Evolutionary conservation across 1,140 invertebrate genomes (phyloP), one percentile per base, ranked within the genome.

Genomic region (Penaeus vannamei): DNA sequence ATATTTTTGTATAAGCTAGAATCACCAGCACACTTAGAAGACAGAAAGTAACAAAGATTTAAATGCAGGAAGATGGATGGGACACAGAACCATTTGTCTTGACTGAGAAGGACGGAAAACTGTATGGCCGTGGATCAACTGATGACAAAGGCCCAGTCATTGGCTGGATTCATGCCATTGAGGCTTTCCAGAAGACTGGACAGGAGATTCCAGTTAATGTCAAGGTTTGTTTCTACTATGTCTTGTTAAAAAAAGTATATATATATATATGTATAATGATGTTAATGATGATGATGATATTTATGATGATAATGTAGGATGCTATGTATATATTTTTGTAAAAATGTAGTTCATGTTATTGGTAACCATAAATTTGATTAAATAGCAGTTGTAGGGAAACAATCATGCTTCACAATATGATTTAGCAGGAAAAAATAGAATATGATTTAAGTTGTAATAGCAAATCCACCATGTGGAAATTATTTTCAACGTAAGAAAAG

Each of bases 141-240:
- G 98, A 99, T 94, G 98, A 99, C 91, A 99, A 99, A 94, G 97
- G 97, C 0, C 96, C 96, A 14, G 96, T 97, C 64, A 93, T 99
- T 12, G 97, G 96, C 85, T 99, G 98, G 98, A 93, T 99, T 53
- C 97, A 99, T 95, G 97, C 97, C 19, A 95, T 99, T 81, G 96
- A 99, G 94, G 97, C 96, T 20, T 98, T 95, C 92, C 96, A 98
- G 93, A 95, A 95, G 88, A 93, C 95, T 88, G 94, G 95, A 12
- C 92, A 93, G 79, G 94, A 95, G 87, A 92, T 99, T 72, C 98
- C 98, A 36, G 95, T 99, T 0, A 99, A 99, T 93, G 92, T 99
- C 0, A 99, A 99, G 93, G 95, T 96, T 93, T 60, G 83, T 91
- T 72, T 90, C 91, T 85, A 88, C 77, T 64, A 85, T 91, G 26